A percentile compares a stretch with the other conserved stretches of the same genome.
Conservation (phyloP, 1,140 invertebrate species). For the Psilanteris sp. region DNA sequence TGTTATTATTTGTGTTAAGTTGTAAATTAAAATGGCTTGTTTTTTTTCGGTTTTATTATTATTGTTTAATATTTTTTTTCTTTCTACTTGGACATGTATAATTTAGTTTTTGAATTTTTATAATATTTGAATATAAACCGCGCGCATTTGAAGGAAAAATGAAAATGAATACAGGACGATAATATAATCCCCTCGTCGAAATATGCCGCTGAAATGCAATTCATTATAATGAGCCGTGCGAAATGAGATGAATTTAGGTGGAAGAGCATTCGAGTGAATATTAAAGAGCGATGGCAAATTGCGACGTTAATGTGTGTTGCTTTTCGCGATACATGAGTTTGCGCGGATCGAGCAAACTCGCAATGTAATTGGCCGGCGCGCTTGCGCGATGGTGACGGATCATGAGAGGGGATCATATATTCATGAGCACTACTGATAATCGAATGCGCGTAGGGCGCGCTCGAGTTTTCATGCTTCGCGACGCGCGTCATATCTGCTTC, state of each 20-base stretch:
- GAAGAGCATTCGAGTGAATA: conserved; percentile 24
- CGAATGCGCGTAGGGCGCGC: conserved; percentile 64
- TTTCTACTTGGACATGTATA: too few species aligned
- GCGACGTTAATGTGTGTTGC: conserved; percentile 1
- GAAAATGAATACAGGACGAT: too few species aligned
- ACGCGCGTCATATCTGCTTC: conserved; percentile 73
- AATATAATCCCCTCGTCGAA: too few species aligned
- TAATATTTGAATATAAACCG: too few species aligned
- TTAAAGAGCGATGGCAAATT: conserved; percentile 6
- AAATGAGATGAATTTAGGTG: conserved; percentile 18
- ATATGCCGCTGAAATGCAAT: too few species aligned
- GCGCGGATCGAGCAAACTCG: not conserved
- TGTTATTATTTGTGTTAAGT: too few species aligned
- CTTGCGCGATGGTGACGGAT: conserved; percentile 29
- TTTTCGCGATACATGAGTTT: conserved; percentile 8
- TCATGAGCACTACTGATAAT: conserved; percentile 40
- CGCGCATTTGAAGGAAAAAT: too few species aligned
- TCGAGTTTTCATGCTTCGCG: conserved; percentile 70
- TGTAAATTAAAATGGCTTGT: too few species aligned
- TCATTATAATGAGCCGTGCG: not conserved
- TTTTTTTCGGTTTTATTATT: too few species aligned
- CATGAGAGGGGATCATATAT: conserved; percentile 41
- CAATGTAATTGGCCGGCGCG: not conserved
- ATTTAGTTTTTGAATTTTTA: too few species aligned
- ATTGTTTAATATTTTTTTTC: too few species aligned